Base-by-base conservation (phyloP, 2,888 invertebrate genomes). In the Vandiemenella viatica region DNA sequence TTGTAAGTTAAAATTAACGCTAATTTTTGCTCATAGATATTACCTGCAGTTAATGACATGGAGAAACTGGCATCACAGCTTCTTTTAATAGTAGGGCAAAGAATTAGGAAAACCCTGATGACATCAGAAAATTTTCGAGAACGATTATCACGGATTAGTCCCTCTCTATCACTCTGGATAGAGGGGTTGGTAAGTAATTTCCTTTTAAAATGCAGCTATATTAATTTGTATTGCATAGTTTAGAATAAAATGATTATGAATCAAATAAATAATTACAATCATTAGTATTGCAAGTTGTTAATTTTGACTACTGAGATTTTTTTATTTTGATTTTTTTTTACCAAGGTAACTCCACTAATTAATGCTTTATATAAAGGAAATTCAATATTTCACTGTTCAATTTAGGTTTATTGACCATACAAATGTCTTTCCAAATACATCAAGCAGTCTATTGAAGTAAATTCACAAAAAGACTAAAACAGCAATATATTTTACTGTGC, bases 71-170 rank as follows among this genome's bases (percentile, higher is more conserved):
- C 87, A 8, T 70, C 75, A 1, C 76, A 83, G 54, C 68, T 95
- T 50, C 65, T 92, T 20, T 76, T 80, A 20, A 77, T 93, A 48
- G 85, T 83, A n/a, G 88, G 85, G 5, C 80, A 84, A 62, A 74
- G 93, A 55, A 66, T 93, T 52, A 78, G 79, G 63, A 73, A 79
- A 42, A 77, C 73, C 56, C 72, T 79, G 57, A 75, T 69, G 57
- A 75, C 67, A 58, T 74, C 76, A 51, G 76, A 65, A 54, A 67
- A 69, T 61, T 72, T 75, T 58, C 76, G 73, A 56, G 77, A 70
- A 63, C 80, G 77, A 69, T 75, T 90, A 41, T 79, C 86, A 1
- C 78, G 82, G 5, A 75, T 90, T 54, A 83, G 84, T 50, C 83
- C 90, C 4, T 72, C 79, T 20, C 68, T 92, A 1, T 78, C 83